Percentiles rank a stretch among this genome's conserved stretches.
phyloP scores from a whole-genome alignment of 2,797 vertebrate species.

The Benthosema pterotum region DNA sequence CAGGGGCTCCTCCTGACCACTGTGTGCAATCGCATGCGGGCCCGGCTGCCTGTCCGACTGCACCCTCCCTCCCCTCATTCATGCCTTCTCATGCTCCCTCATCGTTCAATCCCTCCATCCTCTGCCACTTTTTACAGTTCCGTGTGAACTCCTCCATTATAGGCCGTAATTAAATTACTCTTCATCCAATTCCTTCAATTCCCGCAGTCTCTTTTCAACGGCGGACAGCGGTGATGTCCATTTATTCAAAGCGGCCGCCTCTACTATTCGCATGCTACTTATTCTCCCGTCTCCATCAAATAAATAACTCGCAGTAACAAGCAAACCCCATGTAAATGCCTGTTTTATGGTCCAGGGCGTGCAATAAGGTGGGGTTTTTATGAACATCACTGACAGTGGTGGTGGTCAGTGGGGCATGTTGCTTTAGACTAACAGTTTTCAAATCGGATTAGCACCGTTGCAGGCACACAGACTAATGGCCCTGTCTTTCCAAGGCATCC shows the following conservation, averaged over 20 bases:
- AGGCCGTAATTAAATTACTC: conserved; percentile 54
- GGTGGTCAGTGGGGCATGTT: conserved; percentile 63
- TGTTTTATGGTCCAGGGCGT: conserved; percentile 38
- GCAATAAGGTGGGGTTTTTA: conserved; percentile 20
- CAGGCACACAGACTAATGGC: conserved; percentile 71
- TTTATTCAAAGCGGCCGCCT: conserved; percentile 12
- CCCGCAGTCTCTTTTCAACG: not conserved
- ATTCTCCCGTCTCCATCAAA: conserved; percentile 13
- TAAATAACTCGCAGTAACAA: conserved; percentile 30
- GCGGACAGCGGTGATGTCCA: not conserved
- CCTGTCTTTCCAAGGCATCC: conserved; percentile 74
- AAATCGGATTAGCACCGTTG: conserved; percentile 76
- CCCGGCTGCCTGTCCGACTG: conserved; percentile 60
- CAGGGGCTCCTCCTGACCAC: conserved; percentile 87
- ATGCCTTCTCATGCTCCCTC: conserved; percentile 52
- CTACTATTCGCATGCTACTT: not conserved
- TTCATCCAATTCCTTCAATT: conserved; percentile 36
- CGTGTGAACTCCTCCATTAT: conserved; percentile 62
- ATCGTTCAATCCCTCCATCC: conserved; percentile 68
- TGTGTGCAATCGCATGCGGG: conserved; percentile 54
- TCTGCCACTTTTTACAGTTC: conserved; percentile 65
- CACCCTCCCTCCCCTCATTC: conserved; percentile 73
- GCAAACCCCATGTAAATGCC: conserved; percentile 1
- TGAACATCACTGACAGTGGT: conserved; percentile 56
- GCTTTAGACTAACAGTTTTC: conserved; percentile 75